Base-by-base conservation (phyloP, 1,140 invertebrate species). In the Aphelenchoides avenae region DNA sequence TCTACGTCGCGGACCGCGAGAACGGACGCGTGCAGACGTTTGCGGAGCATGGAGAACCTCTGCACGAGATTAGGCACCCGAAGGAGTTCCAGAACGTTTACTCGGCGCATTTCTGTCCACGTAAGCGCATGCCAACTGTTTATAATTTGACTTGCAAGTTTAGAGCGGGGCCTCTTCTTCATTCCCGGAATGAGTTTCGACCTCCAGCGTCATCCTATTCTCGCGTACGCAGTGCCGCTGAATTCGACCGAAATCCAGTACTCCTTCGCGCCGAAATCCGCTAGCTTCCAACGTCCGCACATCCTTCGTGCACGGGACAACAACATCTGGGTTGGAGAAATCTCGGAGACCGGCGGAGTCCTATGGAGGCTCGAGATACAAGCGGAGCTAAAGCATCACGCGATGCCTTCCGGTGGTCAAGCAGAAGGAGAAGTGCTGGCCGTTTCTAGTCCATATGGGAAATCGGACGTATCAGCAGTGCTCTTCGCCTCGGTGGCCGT, bases 1-100 rank as follows among this genome's bases (percentile, higher is more conserved):
- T 95, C 20, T 91, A 87, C 78, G 87, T 89, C 6, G 91, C 91
- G 1, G 90, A 96, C 79, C 81, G 91, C 64, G 89, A 95, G 79
- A 87, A 91, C 73, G 86, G 87, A n/a, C 82, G 90, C 64, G 83
- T 91, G 33, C 83, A 86, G 51, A 89, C 87, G 77, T 93, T 87
- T 78, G 70, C 61, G 30, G 41, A 53, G 18, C 33, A 67, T 40
- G 74, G 74, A 27, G 59, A 70, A 33, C 61, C 67, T 0, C 18
- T 57, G 13, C 57, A 56, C 24, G 59, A 65, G 11, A 57, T 68
- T n/a, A 20, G 31, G 18, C 49, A 62, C 41, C 26, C 63, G 15
- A 36, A 37, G n/a, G 41, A 57, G n/a, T 68, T 61, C 44, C 7
- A 30, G 26, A 67, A 48, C 27, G 67, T 63, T 57, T 76, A 58